Evolutionary conservation across 1,140 invertebrate species (phyloP).

Genomic region (Bombus huntii): DNA sequence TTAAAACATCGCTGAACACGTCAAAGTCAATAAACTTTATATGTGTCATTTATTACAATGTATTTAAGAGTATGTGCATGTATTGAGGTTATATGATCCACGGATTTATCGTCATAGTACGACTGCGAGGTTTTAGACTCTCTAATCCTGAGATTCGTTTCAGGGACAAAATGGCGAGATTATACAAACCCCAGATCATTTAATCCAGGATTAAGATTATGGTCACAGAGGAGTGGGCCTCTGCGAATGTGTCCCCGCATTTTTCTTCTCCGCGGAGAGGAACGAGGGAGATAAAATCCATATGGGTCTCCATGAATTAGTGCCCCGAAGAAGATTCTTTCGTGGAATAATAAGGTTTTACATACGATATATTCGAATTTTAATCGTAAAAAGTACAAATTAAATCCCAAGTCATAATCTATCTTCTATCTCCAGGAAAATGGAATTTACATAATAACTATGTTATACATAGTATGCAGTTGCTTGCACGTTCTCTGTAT

Average conservation of each 20-base stretch:
- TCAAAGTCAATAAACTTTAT: slow-evolving; percentile 36
- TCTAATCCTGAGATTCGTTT: slow-evolving; percentile 66
- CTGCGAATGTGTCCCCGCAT: slow-evolving; percentile 52
- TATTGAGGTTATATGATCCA: slow-evolving; percentile 59
- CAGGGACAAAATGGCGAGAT: slow-evolving; percentile 66
- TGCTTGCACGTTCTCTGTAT: background rate
- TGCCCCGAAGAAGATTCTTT: slow-evolving; percentile 8
- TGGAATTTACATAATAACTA: background rate
- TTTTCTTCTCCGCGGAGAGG: slow-evolving; percentile 45
- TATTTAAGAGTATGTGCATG: slow-evolving; percentile 45
- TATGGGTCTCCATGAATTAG: slow-evolving; percentile 32
- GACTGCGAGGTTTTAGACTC: slow-evolving; percentile 61
- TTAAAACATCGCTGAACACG: background rate
- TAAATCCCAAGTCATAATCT: background rate
- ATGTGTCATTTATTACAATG: slow-evolving; percentile 52
- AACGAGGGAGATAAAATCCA: slow-evolving; percentile 34
- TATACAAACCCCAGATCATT: slow-evolving; percentile 65
- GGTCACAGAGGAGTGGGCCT: slow-evolving; percentile 51
- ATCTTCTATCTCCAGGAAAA: too few species aligned
- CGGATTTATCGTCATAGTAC: slow-evolving; percentile 60
- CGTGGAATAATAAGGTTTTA: background rate
- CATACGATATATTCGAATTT: slow-evolving; percentile 15
- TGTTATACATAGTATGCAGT: background rate
- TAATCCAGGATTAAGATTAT: slow-evolving; percentile 71
- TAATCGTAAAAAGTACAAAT: background rate